Evolutionary conservation across 2,888 invertebrate genomes (phyloP).

Genomic region (Trachelus iudaicus): DNA sequence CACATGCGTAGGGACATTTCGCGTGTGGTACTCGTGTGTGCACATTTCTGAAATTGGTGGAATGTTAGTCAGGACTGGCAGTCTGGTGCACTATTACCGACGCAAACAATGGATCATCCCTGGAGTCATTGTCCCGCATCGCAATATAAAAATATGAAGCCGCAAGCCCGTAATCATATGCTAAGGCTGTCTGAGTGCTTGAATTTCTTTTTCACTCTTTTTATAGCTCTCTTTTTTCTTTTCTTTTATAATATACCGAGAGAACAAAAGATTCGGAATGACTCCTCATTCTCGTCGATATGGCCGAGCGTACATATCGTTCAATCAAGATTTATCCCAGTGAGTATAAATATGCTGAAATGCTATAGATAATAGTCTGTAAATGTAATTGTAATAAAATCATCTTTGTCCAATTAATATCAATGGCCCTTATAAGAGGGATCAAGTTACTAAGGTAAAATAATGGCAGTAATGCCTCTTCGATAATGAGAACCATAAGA

Average conservation of each 20-base stretch:
- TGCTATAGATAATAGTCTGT: no score
- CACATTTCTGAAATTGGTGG: not conserved
- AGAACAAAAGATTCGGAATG: no score
- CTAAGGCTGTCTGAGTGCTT: slow-evolving; percentile 31
- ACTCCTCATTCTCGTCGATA: no score
- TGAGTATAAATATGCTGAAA: no score
- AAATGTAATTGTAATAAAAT: no score
- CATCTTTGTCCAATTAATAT: not conserved
- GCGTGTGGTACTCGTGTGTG: not conserved
- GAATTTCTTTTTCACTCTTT: slow-evolving; percentile 21
- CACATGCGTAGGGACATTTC: no score
- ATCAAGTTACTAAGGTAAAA: no score
- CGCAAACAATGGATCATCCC: slow-evolving; percentile 40
- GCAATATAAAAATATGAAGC: slow-evolving; percentile 39
- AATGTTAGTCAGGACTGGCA: slow-evolving; percentile 38
- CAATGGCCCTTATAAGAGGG: slow-evolving; percentile 23
- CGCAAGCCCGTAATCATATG: slow-evolving; percentile 41
- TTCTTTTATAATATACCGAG: no score
- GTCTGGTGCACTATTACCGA: slow-evolving; percentile 39
- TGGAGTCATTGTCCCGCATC: slow-evolving; percentile 39
- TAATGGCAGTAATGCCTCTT: not conserved
- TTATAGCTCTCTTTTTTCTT: no score
- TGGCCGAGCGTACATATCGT: no score
- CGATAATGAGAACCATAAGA: slow-evolving; percentile 12
- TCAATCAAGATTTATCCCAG: no score